Evolutionary conservation across 2,888 invertebrate genomes (phyloP).

Genomic region (Muschampia plurimacula): DNA sequence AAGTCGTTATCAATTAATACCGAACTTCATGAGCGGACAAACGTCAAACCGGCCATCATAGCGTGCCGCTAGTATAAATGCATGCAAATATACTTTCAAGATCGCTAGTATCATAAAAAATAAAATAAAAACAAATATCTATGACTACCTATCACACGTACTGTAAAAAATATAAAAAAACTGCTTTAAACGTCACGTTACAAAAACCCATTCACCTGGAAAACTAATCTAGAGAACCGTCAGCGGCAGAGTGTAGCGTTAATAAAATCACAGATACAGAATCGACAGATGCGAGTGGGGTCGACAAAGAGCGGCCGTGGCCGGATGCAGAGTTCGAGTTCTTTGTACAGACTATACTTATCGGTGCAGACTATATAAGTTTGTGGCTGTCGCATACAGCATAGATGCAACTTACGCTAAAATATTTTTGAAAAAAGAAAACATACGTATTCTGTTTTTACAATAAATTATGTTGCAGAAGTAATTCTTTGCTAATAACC

Average conservation of each 20-base stretch:
- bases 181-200: neutral
- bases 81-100: too few relatives aligned
- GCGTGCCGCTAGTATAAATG: too few relatives aligned
- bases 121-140: too few relatives aligned
- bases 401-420: neutral
- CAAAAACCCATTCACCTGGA: conserved; percentile 12
- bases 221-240: conserved; percentile 26
- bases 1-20: too few relatives aligned
- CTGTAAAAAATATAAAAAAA: neutral
- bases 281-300: conserved; percentile 1
- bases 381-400: neutral
- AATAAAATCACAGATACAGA: conserved; percentile 42
- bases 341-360: neutral
- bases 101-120: too few relatives aligned
- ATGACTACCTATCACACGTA: too few relatives aligned
- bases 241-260: conserved; percentile 24
- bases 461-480: neutral
- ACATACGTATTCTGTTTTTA: neutral
- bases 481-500: too few relatives aligned
- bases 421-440: neutral
- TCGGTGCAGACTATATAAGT: neutral
- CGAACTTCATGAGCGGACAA: too few relatives aligned
- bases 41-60: too few relatives aligned
- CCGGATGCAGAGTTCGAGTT: conserved; percentile 1
- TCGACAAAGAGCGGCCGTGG: neutral